phyloP scores from a whole-genome alignment of 2,888 invertebrate genomes.

The Conops quadrifasciatus region DNA sequence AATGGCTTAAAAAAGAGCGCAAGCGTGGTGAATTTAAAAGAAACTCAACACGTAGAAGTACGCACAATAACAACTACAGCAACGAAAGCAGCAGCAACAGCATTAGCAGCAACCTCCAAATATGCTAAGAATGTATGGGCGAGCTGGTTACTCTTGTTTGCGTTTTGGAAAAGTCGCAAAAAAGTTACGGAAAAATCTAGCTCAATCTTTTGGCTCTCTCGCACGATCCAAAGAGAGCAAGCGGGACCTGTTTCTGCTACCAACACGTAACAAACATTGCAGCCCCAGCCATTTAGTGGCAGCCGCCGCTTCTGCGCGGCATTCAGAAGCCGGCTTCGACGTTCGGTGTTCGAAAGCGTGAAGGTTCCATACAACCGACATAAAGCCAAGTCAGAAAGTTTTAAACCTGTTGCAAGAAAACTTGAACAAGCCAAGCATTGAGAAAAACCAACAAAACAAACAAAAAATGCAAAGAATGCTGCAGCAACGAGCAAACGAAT shows the following conservation, averaged over 20 bases:
- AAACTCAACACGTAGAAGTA: slow-evolving; percentile 25
- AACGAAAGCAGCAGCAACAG: slow-evolving; percentile 18
- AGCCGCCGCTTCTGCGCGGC: background rate
- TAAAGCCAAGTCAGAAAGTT: background rate
- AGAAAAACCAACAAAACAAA: background rate
- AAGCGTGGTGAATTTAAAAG: slow-evolving; percentile 37
- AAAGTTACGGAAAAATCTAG: background rate
- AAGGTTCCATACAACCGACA: too few relatives aligned
- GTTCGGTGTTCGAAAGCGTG: background rate
- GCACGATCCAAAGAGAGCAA: too few relatives aligned
- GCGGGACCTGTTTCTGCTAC: slow-evolving; percentile 17
- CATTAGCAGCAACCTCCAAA: slow-evolving; percentile 23
- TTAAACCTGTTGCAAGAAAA: slow-evolving; percentile 33
- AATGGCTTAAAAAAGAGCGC: background rate
- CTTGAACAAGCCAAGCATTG: background rate
- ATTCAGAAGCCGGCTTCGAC: slow-evolving; percentile 35
- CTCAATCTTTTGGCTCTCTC: slow-evolving; percentile 13
- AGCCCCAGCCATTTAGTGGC: too few relatives aligned
- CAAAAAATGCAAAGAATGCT: too few relatives aligned
- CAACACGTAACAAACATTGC: background rate
- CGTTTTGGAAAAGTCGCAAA: slow-evolving; percentile 2
- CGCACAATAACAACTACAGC: background rate
- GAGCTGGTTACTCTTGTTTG: slow-evolving; percentile 62
- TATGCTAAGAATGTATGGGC: slow-evolving; percentile 62
- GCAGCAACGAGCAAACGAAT: background rate